Evolutionary conservation across 2,797 vertebrate genomes (phyloP).

Genomic region (Pseudochaenichthys georgianus): DNA sequence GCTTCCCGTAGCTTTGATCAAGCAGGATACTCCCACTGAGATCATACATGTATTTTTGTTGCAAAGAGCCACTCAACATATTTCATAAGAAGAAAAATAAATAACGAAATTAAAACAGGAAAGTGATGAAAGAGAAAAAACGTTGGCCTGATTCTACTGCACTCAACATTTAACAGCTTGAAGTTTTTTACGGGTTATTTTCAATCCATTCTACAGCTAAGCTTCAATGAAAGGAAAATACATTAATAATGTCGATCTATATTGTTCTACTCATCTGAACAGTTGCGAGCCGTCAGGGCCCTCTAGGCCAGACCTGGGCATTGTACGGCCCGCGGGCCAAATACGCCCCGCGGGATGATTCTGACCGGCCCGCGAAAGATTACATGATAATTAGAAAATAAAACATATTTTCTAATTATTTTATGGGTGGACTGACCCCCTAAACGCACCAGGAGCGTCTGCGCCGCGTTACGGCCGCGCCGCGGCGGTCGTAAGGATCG

Average conservation of each 20-base stretch:
- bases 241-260: conserved; percentile 23
- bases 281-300: too few species aligned
- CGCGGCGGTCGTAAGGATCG: too few species aligned
- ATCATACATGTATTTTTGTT: background rate
- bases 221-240: conserved; percentile 29
- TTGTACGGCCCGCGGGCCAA: too few species aligned
- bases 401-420: too few species aligned
- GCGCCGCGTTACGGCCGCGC: too few species aligned
- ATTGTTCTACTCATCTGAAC: conserved; percentile 3
- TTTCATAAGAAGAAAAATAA: background rate
- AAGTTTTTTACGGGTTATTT: conserved; percentile 29
- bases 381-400: too few species aligned
- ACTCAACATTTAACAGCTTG: conserved; percentile 19
- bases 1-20: conserved; percentile 20
- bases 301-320: too few species aligned
- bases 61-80: conserved; percentile 7
- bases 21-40: conserved; percentile 9
- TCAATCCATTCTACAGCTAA: conserved; percentile 20
- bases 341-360: too few species aligned
- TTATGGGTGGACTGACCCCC: too few species aligned
- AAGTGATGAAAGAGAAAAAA: conserved; percentile 10
- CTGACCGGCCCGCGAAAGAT: too few species aligned
- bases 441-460: too few species aligned
- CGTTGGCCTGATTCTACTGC: conserved; percentile 8
- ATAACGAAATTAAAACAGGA: background rate